Percentiles rank a stretch among this genome's conserved stretches.
Evolutionary conservation across 2,797 vertebrate genomes (phyloP).

Genomic region (Meriones psammophilus): DNA sequence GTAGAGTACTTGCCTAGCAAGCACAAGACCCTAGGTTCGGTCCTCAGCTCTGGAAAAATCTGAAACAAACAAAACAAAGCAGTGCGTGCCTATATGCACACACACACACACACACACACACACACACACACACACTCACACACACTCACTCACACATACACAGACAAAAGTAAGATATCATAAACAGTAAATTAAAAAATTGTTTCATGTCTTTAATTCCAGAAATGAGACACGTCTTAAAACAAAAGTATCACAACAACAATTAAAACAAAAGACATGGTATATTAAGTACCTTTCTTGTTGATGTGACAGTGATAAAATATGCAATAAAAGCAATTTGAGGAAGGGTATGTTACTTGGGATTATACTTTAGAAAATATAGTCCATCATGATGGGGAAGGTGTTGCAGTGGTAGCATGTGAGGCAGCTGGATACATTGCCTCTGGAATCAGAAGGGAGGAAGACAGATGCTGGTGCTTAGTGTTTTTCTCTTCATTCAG

Average conservation of each 20-base stretch:
- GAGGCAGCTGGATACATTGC: background rate
- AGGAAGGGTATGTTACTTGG: background rate
- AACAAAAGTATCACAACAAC: background rate
- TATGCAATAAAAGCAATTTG: background rate
- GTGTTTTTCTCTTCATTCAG: background rate
- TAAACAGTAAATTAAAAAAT: background rate
- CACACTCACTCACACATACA: too few relatives aligned
- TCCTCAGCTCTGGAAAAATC: too few relatives aligned
- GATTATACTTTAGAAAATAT: background rate
- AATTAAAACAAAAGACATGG: background rate
- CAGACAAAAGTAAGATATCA: background rate
- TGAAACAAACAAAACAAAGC: too few relatives aligned
- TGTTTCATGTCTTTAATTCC: constrained; percentile 8
- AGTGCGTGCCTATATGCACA: too few relatives aligned
- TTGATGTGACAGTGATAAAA: background rate
- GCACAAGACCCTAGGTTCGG: too few relatives aligned
- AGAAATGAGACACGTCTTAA: background rate
- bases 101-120: too few relatives aligned
- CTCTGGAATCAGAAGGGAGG: background rate
- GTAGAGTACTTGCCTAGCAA: too few relatives aligned
- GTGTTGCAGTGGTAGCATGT: background rate
- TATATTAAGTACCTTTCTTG: background rate
- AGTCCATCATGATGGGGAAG: background rate
- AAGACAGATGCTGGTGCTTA: background rate
- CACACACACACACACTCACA: too few relatives aligned